Evolutionary conservation across 2,888 invertebrate species (phyloP).

Genomic region (Eretmocerus hayati): DNA sequence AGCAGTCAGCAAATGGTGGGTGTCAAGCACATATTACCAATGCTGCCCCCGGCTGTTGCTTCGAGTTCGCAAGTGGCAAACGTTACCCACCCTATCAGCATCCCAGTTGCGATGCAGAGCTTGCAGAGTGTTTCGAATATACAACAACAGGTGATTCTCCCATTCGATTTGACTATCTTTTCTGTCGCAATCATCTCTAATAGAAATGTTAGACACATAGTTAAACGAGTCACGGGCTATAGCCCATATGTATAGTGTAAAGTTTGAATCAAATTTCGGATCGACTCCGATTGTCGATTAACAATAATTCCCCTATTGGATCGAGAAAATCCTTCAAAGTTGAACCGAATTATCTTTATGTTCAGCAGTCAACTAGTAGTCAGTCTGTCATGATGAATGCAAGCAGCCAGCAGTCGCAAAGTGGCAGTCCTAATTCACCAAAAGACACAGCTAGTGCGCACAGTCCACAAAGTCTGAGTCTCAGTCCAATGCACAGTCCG

Average conservation of each 20-base stretch:
- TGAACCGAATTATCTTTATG: too few species aligned
- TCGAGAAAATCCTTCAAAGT: too few species aligned
- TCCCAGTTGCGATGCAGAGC: constrained; percentile 46
- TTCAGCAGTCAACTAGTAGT: constrained; percentile 29
- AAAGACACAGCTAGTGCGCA: constrained; percentile 38
- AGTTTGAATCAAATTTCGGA: neutral
- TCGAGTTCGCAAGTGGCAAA: constrained; percentile 47
- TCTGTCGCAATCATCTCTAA: too few species aligned
- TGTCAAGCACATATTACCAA: constrained; percentile 49
- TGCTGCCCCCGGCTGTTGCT: constrained; percentile 47
- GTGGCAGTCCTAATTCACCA: constrained; percentile 40
- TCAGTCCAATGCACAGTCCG: constrained; percentile 48
- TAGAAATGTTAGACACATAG: too few species aligned
- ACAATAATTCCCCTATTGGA: too few species aligned
- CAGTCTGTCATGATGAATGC: constrained; percentile 33
- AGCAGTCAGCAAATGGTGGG: constrained; percentile 38
- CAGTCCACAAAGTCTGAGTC: constrained; percentile 44
- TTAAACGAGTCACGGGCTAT: too few species aligned
- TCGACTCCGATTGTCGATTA: too few species aligned
- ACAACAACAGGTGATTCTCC: constrained; percentile 26
- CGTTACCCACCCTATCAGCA: constrained; percentile 45
- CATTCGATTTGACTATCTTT: neutral
- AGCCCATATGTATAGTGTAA: too few species aligned
- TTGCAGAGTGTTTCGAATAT: constrained; percentile 36
- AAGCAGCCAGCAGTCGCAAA: constrained; percentile 33